Conservation (phyloP, 2,113 vertebrate species). For the Arvicanthis niloticus region DNA sequence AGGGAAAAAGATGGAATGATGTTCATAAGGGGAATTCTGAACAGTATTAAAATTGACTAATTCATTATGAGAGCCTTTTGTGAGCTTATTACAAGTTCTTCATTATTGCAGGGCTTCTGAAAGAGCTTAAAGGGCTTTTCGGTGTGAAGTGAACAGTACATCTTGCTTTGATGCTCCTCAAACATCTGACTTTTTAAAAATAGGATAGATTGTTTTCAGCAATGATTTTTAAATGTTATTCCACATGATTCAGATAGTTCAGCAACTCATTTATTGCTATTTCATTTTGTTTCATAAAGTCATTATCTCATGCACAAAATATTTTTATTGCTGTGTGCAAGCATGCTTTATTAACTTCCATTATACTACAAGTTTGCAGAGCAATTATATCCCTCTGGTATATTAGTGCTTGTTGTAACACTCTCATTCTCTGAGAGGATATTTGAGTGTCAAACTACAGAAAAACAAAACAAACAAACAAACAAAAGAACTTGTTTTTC, state of each 20-base stretch:
- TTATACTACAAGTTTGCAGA: slow-evolving; percentile 35
- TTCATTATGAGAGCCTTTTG: slow-evolving; percentile 82
- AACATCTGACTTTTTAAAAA: slow-evolving; percentile 73
- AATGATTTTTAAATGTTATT: slow-evolving; percentile 47
- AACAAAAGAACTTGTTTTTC: background rate
- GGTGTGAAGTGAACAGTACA: slow-evolving; percentile 72
- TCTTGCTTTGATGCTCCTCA: slow-evolving; percentile 77
- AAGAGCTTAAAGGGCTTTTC: slow-evolving; percentile 74
- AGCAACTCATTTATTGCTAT: slow-evolving; percentile 50
- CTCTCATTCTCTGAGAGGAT: slow-evolving; percentile 15
- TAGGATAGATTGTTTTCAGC: slow-evolving; percentile 54
- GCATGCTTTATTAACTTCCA: slow-evolving; percentile 68
- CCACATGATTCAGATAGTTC: slow-evolving; percentile 3
- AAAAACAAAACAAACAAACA: background rate
- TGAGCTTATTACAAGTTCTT: slow-evolving; percentile 81
- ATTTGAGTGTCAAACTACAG: slow-evolving; percentile 36
- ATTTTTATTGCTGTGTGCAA: slow-evolving; percentile 47
- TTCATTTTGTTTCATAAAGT: slow-evolving; percentile 62
- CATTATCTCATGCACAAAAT: slow-evolving; percentile 65
- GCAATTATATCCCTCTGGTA: slow-evolving; percentile 26
- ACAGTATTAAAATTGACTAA: slow-evolving; percentile 82
- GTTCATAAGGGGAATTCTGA: slow-evolving; percentile 79
- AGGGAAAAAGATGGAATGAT: slow-evolving; percentile 62
- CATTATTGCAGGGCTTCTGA: slow-evolving; percentile 75
- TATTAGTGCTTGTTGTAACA: slow-evolving; percentile 13